Conservation (phyloP, 2,888 invertebrate species). For the Synergus umbraculus region DNA sequence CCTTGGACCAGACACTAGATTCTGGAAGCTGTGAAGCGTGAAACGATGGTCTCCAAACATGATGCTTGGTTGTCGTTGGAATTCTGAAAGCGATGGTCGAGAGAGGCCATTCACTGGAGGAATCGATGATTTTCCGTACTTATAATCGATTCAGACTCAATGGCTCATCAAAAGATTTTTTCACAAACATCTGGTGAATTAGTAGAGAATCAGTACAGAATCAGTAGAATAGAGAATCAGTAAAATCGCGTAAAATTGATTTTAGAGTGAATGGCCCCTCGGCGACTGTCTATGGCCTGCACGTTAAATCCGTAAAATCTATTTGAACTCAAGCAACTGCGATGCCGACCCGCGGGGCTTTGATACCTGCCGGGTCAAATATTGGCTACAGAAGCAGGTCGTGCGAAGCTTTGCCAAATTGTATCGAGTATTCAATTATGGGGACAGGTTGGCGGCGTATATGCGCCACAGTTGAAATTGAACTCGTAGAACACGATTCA, state of each 20-base stretch:
- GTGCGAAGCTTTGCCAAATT: conserved; percentile 63
- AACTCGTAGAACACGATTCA: conserved; percentile 19
- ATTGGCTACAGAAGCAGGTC: conserved; percentile 58
- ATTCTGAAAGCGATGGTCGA: conserved; percentile 6
- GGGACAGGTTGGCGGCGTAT: conserved; percentile 24
- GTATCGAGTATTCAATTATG: conserved; percentile 67
- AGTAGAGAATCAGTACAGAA: too few relatives aligned
- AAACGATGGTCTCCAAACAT: conserved; percentile 27
- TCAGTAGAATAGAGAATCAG: too few relatives aligned
- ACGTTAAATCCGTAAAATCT: conserved; percentile 37
- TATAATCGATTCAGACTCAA: too few relatives aligned
- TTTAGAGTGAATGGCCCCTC: too few relatives aligned
- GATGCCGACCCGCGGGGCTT: conserved; percentile 52
- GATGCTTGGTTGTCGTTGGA: neutral
- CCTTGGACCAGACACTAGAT: conserved; percentile 22
- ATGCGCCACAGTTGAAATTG: conserved; percentile 26
- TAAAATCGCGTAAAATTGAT: too few relatives aligned
- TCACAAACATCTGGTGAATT: too few relatives aligned
- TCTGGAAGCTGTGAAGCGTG: conserved; percentile 23
- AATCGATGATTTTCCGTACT: too few relatives aligned
- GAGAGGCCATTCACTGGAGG: too few relatives aligned
- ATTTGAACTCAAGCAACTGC: conserved; percentile 30
- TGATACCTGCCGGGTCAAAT: conserved; percentile 63
- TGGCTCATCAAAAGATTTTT: too few relatives aligned
- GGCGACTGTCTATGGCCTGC: conserved; percentile 3